Evolutionary conservation across 64 coral and sea anemone species (phyloP), one percentile per base, ranked within the genome.

Genomic region (Pocillopora damicornis): DNA sequence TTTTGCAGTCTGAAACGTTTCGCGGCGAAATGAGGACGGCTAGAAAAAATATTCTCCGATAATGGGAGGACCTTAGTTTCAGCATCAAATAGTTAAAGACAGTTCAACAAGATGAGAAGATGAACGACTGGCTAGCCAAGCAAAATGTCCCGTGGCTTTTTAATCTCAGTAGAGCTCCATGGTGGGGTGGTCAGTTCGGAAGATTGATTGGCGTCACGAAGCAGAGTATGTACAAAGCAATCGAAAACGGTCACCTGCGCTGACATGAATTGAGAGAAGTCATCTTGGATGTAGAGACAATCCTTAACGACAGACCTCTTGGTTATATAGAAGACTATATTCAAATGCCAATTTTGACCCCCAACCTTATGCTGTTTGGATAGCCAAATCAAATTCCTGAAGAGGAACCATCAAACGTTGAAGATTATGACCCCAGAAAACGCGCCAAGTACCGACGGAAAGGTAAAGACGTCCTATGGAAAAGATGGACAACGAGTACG

Each of bases 251-350:
- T 0, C 25, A 86, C 25, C 60, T 91, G 7, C 17, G 67, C 35
- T 91, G 80, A 26, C 57, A 37, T 11, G 80, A 91, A 5, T 20
- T 60, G 1, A 61, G 77, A 60, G 74, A 91, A 22, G 18, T 78
- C 13, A 84, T 91, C 38, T 63, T 79, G 35, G 90, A 91, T 86
- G 82, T 91, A 1, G 90, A 92, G 59, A 78, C 59, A 14, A n/a
- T 18, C 36, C 37, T 92, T 58, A 92, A 87, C 64, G 13, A 66
- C 38, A 61, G 82, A 26, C 83, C 82, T 5, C 35, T 87, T 34
- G 77, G 63, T 18, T 92, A 91, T 17, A 57, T 87, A 16, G 76
- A 91, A 61, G 75, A 88, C 18, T 34, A 92, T 58, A 30, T 88
- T 35, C 35, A 79, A 35, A 62, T 88, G 45, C 91, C 85, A 12